Conservation (phyloP, 2,888 invertebrate species). For the Lasioglossum oenotherae region DNA sequence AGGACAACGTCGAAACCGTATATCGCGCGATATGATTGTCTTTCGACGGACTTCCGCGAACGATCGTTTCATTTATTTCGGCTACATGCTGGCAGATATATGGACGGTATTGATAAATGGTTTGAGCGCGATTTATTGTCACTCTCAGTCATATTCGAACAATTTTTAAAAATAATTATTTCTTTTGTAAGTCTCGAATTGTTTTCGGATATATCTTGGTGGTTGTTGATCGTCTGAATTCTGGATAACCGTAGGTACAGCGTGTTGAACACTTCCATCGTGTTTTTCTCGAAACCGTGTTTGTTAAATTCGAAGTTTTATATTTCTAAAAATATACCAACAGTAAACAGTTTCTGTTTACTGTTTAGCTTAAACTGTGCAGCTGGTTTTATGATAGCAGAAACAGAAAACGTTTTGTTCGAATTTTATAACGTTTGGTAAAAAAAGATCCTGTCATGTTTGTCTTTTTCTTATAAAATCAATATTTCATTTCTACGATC, state of each 20-base stretch:
- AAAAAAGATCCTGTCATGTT: too few species aligned
- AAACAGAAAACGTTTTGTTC: neutral
- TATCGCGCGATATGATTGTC: neutral
- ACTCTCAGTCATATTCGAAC: neutral
- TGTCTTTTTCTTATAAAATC: too few species aligned
- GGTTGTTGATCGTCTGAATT: too few species aligned
- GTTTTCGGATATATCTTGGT: neutral
- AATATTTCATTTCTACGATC: too few species aligned
- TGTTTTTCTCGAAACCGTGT: neutral
- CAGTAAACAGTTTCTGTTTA: too few species aligned
- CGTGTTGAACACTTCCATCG: neutral
- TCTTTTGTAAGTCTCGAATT: neutral
- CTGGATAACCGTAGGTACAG: neutral
- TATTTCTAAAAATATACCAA: neutral
- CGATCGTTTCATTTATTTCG: neutral
- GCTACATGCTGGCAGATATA: neutral
- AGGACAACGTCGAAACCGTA: slow-evolving; percentile 4
- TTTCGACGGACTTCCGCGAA: neutral
- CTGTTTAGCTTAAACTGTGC: too few species aligned
- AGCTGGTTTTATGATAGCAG: neutral
- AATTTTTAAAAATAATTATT: neutral
- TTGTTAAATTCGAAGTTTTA: neutral
- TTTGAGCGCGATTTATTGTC: neutral
- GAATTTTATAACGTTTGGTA: neutral
- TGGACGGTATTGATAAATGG: neutral